Evolutionary conservation across 2,113 vertebrate genomes (phyloP).

Genomic region (Panurus biarmicus): DNA sequence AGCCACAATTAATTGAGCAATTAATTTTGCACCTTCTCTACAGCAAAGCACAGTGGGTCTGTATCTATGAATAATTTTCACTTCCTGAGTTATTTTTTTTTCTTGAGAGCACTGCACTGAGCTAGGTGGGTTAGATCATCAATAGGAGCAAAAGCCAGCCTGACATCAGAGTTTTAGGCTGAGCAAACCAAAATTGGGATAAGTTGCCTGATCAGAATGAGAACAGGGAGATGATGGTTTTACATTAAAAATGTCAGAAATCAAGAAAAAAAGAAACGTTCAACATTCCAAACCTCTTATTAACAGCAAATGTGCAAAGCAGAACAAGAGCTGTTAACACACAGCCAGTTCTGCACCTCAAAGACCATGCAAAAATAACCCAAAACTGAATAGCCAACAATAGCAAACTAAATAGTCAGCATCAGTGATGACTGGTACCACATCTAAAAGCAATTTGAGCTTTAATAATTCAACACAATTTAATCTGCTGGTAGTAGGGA

Average conservation of each 20-base stretch:
- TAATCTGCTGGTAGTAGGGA: not conserved
- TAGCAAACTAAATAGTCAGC: not conserved
- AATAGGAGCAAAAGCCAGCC: not conserved
- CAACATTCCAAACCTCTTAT: not conserved
- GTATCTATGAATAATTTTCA: not conserved
- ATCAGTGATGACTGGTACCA: not conserved
- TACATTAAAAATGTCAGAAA: not conserved
- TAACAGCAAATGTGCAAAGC: not conserved
- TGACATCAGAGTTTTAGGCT: not conserved
- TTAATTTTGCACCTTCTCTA: not conserved
- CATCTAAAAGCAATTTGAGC: not conserved
- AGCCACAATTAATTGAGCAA: not conserved
- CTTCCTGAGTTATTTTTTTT: not conserved
- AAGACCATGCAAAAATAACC: not conserved
- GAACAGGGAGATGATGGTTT: not conserved
- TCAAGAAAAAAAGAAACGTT: not conserved
- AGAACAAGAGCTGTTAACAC: not conserved
- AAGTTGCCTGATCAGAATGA: not conserved
- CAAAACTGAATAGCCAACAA: not conserved
- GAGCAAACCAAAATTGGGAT: not conserved
- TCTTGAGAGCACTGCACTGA: not conserved
- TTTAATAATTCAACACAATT: constrained; percentile 25
- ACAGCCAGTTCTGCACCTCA: not conserved
- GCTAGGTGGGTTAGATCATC: not conserved
- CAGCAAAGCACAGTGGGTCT: not conserved